Evolutionary conservation across 2,113 vertebrate genomes (phyloP), one percentile per base, ranked within the genome.

Genomic region (Indicator maculatus): DNA sequence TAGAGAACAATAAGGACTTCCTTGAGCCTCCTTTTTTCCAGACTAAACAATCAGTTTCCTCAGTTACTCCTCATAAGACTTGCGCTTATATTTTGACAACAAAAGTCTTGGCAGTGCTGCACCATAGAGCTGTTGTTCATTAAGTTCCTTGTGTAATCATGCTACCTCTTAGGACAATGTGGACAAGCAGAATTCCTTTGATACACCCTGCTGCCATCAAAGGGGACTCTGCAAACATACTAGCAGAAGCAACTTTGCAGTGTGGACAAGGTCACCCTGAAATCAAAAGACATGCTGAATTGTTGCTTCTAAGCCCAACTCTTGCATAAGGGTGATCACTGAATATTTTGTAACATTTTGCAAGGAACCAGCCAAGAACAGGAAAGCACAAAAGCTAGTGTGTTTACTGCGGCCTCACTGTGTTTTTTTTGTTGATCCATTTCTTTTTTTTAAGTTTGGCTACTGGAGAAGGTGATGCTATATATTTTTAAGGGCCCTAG

Each of bases 131-230:
- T 93, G 88, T 94, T 65, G 74, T 65, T 91, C 78, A 50, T 72
- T 76, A 83, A 41, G 30, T 59, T 87, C 63, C 64, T 79, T 45
- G 39, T 41, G 7, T 61, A 88, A 88, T 86, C 71, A 56, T 4
- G 26, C 39, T 53, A 44, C 47, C 39, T 86, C 60, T 88, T 36
- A 66, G 69, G 59, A 88, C 59, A 91, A 70, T 2, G 12, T 23
- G 76, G 44, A 77, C 86, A 18, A 74, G 56, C 39, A 73, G 58
- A 89, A 90, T 27, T 39, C 33, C 81, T 92, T 87, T 83, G 85
- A 92, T 39, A 65, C 38, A 5, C 63, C 36, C 85, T 44, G 60
- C 58, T 88, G 56, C 60, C 90, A 80, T 80, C 71, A 89, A 76
- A 76, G 56, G 16, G 24, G 9, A 44, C 38, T 76, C 58, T 65